Evolutionary conservation across 2,888 invertebrate species (phyloP), one percentile per base, ranked within the genome.

Genomic region (Himalopsyche anomala): DNA sequence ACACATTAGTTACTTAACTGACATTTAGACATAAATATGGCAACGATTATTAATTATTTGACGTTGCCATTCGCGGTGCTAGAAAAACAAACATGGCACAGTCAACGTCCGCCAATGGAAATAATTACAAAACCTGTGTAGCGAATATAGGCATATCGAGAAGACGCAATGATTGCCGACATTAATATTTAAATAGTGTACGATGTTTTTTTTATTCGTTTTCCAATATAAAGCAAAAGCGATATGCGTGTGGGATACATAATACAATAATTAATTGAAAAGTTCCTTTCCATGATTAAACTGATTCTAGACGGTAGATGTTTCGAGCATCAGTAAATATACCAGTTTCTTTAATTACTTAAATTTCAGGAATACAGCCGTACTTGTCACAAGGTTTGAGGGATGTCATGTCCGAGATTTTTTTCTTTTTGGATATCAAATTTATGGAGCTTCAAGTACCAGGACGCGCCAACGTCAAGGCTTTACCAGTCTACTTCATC

Each of bases 41-140:
- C 19, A 11, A 62, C 28, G 62, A 62, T 62, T 62, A 28, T 62
- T 56, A 56, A 56, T 62, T 51, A 51, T 51, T 62, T 28, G 19
- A 62, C 4, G 62, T 62, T 15, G 28, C 15, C n/a, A 19, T 62
- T 62, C n/a, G 62, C 62, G 19, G 19, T 62, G 62, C 62, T 19
- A 62, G 62, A 19, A 62, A 62, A 19, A 19, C 62, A 62, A 62
- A 62, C 62, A 62, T 62, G 62, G 62, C 62, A 8, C 19, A 9
- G 62, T 56, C 62, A 6, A 62, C n/a, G 62, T 62, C 62, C 62
- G 62, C 62, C 62, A 19, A 62, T 62, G 62, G 62, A n/a, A 62
- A 62, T 62, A 62, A 28, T 62, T 62, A 62, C 28, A 62, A 62
- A 62, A 62, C 62, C 62, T 62, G 62, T 19, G 62, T 11, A 28